A percentile compares a stretch with the other conserved stretches of the same genome.
Evolutionary conservation across 2,797 vertebrate species (phyloP).

Genomic region (Sebastes variabilis): DNA sequence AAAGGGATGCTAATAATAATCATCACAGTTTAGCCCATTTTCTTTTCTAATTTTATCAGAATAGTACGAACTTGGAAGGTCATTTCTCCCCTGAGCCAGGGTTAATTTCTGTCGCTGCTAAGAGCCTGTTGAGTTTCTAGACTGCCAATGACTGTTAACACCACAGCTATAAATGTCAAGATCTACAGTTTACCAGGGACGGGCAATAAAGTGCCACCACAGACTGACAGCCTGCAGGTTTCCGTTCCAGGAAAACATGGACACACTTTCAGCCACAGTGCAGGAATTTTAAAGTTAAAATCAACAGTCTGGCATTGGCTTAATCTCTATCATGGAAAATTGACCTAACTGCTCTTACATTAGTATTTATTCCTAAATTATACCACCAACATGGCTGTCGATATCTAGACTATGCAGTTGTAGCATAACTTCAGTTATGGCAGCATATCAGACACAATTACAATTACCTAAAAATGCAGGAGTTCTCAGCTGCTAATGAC

Average conservation of each 20-base stretch:
- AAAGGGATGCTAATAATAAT: neutral
- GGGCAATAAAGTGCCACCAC: neutral
- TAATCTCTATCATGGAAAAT: neutral
- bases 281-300: neutral
- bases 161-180: conserved; percentile 5
- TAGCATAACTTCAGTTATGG: neutral
- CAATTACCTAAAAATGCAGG: neutral
- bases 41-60: neutral
- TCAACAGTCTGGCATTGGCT: neutral
- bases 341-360: neutral
- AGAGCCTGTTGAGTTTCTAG: neutral
- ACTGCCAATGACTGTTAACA: neutral
- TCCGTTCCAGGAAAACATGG: neutral
- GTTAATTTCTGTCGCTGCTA: neutral
- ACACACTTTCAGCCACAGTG: neutral
- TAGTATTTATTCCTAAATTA: neutral
- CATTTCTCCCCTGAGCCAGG: neutral
- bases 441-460: neutral
- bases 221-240: neutral
- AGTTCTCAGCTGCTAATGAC: neutral
- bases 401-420: neutral
- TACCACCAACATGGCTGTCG: neutral
- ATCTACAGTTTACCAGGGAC: neutral
- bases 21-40: neutral
- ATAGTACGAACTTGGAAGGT: neutral